A percentile compares a stretch with the other conserved stretches of the same genome.
phyloP scores from a whole-genome alignment of 2,113 vertebrate genomes.

The Tachysurus fulvidraco region DNA sequence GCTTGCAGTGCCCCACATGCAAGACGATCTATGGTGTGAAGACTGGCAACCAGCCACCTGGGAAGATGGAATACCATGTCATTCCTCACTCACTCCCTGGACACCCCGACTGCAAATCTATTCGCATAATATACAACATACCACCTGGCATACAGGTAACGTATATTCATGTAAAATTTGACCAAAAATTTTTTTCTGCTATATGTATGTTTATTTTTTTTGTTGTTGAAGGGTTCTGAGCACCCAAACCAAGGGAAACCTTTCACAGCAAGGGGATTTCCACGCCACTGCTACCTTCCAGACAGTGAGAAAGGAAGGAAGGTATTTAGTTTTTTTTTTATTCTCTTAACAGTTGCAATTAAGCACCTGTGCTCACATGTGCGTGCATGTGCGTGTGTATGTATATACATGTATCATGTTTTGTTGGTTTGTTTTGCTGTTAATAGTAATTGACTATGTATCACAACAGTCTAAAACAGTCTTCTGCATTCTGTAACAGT shows the following conservation, averaged over 20 bases:
- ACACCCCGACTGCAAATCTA: constrained; percentile 88
- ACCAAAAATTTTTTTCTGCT: background rate
- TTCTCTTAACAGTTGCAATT: background rate
- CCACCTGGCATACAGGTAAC: constrained; percentile 90
- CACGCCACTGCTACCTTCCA: constrained; percentile 93
- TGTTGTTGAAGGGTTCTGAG: constrained; percentile 80
- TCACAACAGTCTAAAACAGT: no score
- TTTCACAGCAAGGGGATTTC: constrained; percentile 92
- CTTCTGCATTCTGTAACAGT: background rate
- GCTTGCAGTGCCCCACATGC: constrained; percentile 93
- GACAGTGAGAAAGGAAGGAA: constrained; percentile 94
- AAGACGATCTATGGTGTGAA: constrained; percentile 97
- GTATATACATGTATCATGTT: background rate
- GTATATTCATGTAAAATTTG: background rate
- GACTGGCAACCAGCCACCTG: constrained; percentile 91
- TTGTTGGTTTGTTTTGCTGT: background rate
- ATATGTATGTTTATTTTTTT: background rate
- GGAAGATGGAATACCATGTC: constrained; percentile 97
- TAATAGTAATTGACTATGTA: background rate
- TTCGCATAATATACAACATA: constrained; percentile 96
- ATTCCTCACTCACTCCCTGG: constrained; percentile 93
- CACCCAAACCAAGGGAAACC: constrained; percentile 90
- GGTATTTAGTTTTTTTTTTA: constrained; percentile 70
- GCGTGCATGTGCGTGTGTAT: background rate
- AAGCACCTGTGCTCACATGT: background rate